Base-by-base conservation (phyloP, 2,797 vertebrate species). In the Echeneis naucrates region DNA sequence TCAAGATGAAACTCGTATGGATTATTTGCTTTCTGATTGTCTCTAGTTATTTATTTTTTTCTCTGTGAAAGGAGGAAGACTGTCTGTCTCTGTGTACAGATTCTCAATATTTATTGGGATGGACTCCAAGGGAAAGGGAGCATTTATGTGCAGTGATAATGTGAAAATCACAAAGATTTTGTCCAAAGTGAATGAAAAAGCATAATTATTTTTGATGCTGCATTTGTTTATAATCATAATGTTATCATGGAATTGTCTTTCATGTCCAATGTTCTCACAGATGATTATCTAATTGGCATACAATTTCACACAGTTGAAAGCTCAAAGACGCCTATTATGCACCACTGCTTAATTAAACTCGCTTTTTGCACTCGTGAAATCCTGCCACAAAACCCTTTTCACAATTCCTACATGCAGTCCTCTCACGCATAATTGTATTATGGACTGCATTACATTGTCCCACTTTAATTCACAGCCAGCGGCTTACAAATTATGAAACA, bases 341-440 rank as follows among this genome's bases (percentile, higher is more conserved):
- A 76, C 84, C 80, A 68, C 63, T 52, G 72, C 86, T 88, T 90
- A 89, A 92, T 90, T 89, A 87, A 92, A 87, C 78, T 87, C 72
- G 63, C 72, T 80, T 84, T 82, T 81, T 3, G 37, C 78, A 58
- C 75, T 87, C 68, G 26, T 83, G 75, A 82, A 90, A 89, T 87
- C 87, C 75, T 61, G 77, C 83, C 82, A 84, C 84, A 83, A 88
- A 81, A 71, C 52, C 65, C 73, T 86, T 90, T 90, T 83, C 85
- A 88, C 90, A 61, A 88, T 87, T 91, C 81, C 82, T 80, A 82
- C 85, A 77, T 66, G 80, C 79, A 58, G 82, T 81, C 77, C 77
- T 82, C 86, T 86, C 89, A 88, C 76, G 56, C 82, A 88, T 92
- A 91, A 94, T 92, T 90, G 86, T 89, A 92, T 91, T 91, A 92